Evolutionary conservation across 2,797 vertebrate species (phyloP).

Genomic region (Picus viridis): DNA sequence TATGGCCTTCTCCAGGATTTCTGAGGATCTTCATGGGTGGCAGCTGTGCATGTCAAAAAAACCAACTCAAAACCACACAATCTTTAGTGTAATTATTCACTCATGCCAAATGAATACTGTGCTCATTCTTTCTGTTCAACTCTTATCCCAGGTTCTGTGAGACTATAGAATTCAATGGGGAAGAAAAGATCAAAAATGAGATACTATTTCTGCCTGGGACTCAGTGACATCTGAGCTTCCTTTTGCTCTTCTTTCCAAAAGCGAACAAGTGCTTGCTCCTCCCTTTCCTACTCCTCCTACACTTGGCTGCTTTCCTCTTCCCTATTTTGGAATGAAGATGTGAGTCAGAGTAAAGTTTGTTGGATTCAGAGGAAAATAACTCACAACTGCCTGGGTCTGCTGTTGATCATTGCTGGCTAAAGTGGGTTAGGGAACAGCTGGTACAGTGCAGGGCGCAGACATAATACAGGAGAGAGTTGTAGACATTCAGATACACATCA

Average conservation of each 20-base stretch:
- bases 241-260: constrained; percentile 26
- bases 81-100: background rate
- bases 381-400: background rate
- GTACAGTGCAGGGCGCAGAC: background rate
- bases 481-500: background rate
- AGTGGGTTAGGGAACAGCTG: background rate
- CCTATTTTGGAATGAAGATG: constrained; percentile 32
- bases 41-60: background rate
- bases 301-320: constrained; percentile 22
- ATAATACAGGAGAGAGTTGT: background rate
- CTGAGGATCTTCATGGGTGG: background rate
- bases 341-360: constrained; percentile 50
- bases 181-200: background rate
- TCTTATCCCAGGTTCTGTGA: rapidly evolving
- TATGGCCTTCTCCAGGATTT: background rate
- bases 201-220: background rate
- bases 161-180: background rate
- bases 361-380: constrained; percentile 1
- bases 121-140: background rate
- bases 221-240: background rate
- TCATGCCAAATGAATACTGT: background rate
- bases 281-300: constrained; percentile 20
- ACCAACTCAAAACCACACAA: too few relatives aligned
- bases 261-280: constrained; percentile 1
- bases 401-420: background rate